Conservation (phyloP, 2,113 vertebrate genomes). For the Gopherus evgoodei region DNA sequence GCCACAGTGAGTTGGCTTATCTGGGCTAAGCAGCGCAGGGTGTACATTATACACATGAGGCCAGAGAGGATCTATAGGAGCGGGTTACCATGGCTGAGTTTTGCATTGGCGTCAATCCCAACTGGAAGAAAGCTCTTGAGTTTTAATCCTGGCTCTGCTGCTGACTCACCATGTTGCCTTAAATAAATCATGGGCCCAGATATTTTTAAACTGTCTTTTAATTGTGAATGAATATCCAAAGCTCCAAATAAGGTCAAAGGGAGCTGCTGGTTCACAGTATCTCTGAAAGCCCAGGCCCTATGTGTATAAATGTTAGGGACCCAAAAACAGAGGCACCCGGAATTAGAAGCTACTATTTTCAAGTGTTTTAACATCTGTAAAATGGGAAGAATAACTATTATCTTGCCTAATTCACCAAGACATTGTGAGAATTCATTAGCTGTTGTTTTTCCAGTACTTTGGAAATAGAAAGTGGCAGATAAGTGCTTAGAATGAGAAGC, state of each 20-base stretch:
- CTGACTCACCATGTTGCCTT: neutral
- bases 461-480: neutral
- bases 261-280: neutral
- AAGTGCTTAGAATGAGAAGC: neutral
- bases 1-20: rapidly evolving
- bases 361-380: neutral
- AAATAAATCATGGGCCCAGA: neutral
- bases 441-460: neutral
- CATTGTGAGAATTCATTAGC: neutral
- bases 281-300: neutral
- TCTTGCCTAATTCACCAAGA: neutral
- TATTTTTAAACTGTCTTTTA: neutral
- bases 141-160: neutral
- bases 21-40: rapidly evolving
- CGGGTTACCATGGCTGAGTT: rapidly evolving
- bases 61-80: neutral
- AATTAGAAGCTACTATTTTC: neutral
- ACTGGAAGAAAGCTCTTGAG: neutral
- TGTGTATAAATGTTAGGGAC: neutral
- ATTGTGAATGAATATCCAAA: neutral
- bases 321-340: neutral
- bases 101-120: neutral
- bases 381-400: neutral
- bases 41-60: rapidly evolving
- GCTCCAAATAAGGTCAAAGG: neutral